Conservation (phyloP, 2,113 vertebrate species). For the Polypterus senegalus region DNA sequence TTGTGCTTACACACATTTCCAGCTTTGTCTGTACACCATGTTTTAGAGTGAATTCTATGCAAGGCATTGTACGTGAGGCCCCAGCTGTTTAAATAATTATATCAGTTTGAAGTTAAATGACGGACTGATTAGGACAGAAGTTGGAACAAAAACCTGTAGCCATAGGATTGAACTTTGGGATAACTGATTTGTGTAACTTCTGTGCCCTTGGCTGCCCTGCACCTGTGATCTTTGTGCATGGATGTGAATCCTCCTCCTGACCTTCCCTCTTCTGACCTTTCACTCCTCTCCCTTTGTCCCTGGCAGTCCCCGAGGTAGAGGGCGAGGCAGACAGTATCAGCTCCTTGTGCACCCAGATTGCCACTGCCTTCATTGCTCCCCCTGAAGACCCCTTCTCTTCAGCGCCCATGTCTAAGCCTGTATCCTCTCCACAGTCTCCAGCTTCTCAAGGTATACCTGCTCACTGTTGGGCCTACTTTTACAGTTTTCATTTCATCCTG, state of each 20-base stretch:
- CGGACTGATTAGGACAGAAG: too few relatives aligned
- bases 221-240: conserved; percentile 10
- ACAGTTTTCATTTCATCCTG: not conserved
- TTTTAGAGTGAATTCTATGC: too few relatives aligned
- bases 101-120: too few relatives aligned
- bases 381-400: conserved; percentile 74
- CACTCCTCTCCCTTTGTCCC: conserved; percentile 9
- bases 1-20: too few relatives aligned
- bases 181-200: conserved; percentile 1
- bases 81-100: too few relatives aligned
- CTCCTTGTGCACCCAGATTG: conserved; percentile 90
- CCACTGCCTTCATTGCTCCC: conserved; percentile 78
- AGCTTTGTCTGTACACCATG: too few relatives aligned
- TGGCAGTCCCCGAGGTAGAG: conserved; percentile 79
- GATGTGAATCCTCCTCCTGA: not conserved
- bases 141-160: too few relatives aligned
- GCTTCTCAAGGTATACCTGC: conserved; percentile 66
- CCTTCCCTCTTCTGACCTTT: conserved; percentile 8
- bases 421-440: conserved; percentile 74
- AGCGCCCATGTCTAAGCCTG: conserved; percentile 59
- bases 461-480: not conserved
- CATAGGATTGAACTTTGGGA: too few relatives aligned
- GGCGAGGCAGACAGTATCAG: conserved; percentile 92
- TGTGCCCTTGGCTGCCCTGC: conserved; percentile 10
- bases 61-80: too few relatives aligned